Base-by-base conservation (phyloP, 2,113 vertebrate genomes). In the Phrynosoma platyrhinos region DNA sequence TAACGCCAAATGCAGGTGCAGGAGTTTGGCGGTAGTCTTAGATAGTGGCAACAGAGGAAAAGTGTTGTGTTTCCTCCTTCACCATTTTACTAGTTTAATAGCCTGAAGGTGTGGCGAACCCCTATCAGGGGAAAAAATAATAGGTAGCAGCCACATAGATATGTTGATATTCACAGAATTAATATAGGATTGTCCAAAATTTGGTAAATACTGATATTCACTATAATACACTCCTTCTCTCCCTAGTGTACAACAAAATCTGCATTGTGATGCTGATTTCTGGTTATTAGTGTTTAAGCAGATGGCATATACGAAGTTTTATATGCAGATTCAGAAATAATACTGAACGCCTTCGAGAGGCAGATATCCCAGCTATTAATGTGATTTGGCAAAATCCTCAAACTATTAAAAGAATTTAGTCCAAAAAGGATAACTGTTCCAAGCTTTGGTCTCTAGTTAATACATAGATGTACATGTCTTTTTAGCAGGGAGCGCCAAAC, bases 401-500 rank as follows among this genome's bases (percentile, higher is more conserved):
- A 32, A 13, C 9, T 79, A 58, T 32, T 55, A 47, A 47, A 47
- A 52, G 58, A 62, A 12, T 62, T 62, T 62, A 62, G 58, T 62
- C 14, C 58, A 62, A 62, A 62, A 16, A 62, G 2, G 14, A 58
- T 10, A 58, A 62, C 52, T 79, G 14, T 16, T n/a, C 23, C 1
- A 47, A 5, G 1, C 13, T 14, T 62, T 62, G 58, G 0, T 69
- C 36, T 55, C 30, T 1, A 0, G 72, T 25, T 91, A 20, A 64
- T 83, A 78, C 36, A 47, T 47, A 1, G 0, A 0, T 9, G 23
- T 32, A 23, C 79, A 81, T 91, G n/a, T 69, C 7, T 66, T 23
- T 40, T 13, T n/a, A 86, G 30, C 74, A 0, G 1, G n/a, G 79
- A n/a, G 27, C 62, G 55, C 66, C 0, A 0, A 42, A 88, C 72